A percentile compares a stretch with the other conserved stretches of the same genome.
These are phyloP conservation scores for Dasyurus viverrinus DNA, from an alignment of 2,113 vertebrate species.

Conservation along the genomic window DNA sequence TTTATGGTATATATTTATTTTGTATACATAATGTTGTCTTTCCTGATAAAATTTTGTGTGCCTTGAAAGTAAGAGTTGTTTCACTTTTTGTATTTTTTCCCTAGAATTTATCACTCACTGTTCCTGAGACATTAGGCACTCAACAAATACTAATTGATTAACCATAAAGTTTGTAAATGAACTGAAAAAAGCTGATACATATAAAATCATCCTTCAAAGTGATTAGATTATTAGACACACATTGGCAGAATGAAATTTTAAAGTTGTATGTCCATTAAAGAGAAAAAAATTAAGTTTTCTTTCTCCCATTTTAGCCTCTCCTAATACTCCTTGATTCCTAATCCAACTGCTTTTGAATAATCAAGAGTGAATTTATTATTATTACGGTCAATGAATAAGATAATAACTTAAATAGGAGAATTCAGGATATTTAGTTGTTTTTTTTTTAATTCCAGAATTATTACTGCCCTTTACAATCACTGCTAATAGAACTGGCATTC, in stretches of 20 bases:
- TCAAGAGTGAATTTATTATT: slow-evolving; percentile 42
- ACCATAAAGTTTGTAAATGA: no score
- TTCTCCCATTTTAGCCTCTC: not conserved
- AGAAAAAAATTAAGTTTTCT: not conserved
- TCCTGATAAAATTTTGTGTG: no score
- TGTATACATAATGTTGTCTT: no score
- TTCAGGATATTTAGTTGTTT: slow-evolving; percentile 13
- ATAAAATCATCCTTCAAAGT: no score
- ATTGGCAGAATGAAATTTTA: not conserved
- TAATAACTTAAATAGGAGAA: slow-evolving; percentile 30
- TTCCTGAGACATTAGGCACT: no score
- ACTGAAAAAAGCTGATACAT: no score
- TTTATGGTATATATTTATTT: no score
- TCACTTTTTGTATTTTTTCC: no score
- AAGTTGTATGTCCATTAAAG: not conserved
- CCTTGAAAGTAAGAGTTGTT: no score
- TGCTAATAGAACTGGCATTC: slow-evolving; percentile 6
- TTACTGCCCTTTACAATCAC: not conserved
- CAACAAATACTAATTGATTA: no score
- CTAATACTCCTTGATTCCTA: slow-evolving; percentile 27
- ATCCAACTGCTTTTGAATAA: slow-evolving; percentile 24
- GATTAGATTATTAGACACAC: not conserved
- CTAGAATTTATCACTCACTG: no score
- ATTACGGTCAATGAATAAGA: not conserved
- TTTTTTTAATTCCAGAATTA: not conserved